Evolutionary conservation across 2,797 vertebrate species (phyloP).

Genomic region (Galagoides demidoff): DNA sequence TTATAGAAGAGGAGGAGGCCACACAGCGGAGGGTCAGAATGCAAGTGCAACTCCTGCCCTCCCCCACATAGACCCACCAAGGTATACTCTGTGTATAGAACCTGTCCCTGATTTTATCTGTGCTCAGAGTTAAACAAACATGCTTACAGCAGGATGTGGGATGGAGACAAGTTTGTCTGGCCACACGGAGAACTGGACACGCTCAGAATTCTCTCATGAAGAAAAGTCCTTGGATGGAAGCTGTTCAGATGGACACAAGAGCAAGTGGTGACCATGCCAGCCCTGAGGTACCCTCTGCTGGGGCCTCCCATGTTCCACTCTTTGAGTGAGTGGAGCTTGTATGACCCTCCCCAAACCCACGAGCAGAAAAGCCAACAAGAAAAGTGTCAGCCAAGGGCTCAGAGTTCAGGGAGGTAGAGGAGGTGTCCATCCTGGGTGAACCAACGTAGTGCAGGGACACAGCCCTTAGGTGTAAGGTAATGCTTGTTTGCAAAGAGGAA

Average conservation of each 20-base stretch:
- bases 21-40: background rate
- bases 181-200: background rate
- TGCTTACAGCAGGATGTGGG: background rate
- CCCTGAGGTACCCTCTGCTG: background rate
- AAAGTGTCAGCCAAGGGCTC: background rate
- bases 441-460: too few species aligned
- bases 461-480: background rate
- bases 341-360: background rate
- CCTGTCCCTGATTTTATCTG: background rate
- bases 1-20: background rate
- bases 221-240: background rate
- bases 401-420: background rate
- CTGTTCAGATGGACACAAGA: background rate
- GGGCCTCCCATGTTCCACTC: too few species aligned
- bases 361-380: background rate
- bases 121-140: background rate
- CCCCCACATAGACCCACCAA: background rate
- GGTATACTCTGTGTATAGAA: rapidly evolving
- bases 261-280: too few species aligned
- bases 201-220: conserved; percentile 32
- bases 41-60: rapidly evolving
- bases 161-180: background rate
- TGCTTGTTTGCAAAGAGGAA: background rate
- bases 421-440: background rate
- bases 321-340: too few species aligned